Base-by-base conservation (phyloP, 2,888 invertebrate genomes). In the Iphiclides podalirius region DNA sequence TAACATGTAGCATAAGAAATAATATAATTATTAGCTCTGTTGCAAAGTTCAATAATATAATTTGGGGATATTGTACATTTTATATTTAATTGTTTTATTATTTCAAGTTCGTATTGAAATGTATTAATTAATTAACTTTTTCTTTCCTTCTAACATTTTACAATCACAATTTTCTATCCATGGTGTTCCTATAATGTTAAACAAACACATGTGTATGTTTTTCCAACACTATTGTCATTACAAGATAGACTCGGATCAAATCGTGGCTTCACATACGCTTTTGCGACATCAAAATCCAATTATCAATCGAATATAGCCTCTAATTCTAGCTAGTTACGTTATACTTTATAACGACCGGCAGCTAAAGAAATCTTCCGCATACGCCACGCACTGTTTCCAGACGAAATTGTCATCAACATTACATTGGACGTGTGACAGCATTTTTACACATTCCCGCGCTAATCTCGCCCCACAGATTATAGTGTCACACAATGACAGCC, bases 391-490 rank as follows among this genome's bases (percentile, higher is more conserved):
- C 85, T 86, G 84, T 77, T 85, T 85, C 72, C 61, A 64, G 47
- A 49, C 49, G 54, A 86, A 79, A 86, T 84, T 79, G 79, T 75
- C 70, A n/a, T n/a, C n/a, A 70, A 64, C 75, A 74, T 80, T 77
- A 72, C 60, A 67, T 66, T 66, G 67, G 68, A 66, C 60, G 56
- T 63, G 59, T 65, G 54, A 58, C 57, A 54, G 52, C 49, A 56
- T 59, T 51, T 60, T 62, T 54, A 58, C 46, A 54, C 54, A 57
- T 55, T 42, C 54, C 53, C 28, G 14, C 6, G 14, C 46, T 55
- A 49, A 51, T 52, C 38, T 28, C 48, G 36, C 17, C 34, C 40
- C 31, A 16, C 36, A 40, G 28, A 38, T 45, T n/a, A 41, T 37
- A 33, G 12, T 33, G 34, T 33, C n/a, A 20, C 43, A 40, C 35